Evolutionary conservation across 2,113 vertebrate genomes (phyloP).

Genomic region (Arizona elegans): DNA sequence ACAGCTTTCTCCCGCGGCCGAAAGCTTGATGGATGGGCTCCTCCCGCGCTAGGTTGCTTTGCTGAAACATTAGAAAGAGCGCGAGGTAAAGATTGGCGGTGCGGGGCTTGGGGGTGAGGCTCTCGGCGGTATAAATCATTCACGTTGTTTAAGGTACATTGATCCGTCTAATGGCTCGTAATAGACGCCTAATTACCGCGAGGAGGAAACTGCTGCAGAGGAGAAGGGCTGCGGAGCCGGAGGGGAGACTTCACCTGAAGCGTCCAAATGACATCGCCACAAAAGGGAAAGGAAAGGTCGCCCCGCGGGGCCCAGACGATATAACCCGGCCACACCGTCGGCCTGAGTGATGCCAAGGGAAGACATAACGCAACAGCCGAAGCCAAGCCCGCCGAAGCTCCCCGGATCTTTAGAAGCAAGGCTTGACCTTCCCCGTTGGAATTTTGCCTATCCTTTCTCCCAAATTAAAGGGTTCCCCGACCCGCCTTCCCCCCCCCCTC

Average conservation of each 20-base stretch:
- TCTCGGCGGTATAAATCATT: constrained; percentile 89
- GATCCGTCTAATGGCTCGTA: constrained; percentile 99
- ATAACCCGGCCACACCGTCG: not conserved
- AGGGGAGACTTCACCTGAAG: constrained; percentile 62
- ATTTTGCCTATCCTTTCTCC: not conserved
- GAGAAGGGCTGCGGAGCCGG: constrained; percentile 64
- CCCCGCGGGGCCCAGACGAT: not conserved
- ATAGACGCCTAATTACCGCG: constrained; percentile 94
- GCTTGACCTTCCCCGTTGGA: not conserved
- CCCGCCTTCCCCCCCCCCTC: fast-evolving
- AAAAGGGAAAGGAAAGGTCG: not conserved
- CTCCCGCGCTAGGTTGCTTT: constrained; percentile 53
- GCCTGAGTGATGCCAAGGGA: not conserved
- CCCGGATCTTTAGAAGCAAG: not conserved
- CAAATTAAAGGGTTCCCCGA: not conserved
- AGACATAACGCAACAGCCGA: not conserved
- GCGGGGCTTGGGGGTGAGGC: constrained; percentile 14
- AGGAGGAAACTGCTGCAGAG: constrained; percentile 67
- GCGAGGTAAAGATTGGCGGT: constrained; percentile 69
- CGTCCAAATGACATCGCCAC: constrained; percentile 49
- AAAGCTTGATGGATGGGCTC: constrained; percentile 77
- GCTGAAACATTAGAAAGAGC: constrained; percentile 75
- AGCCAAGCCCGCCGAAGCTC: not conserved
- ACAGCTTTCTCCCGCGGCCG: constrained; percentile 78
- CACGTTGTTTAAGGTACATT: constrained; percentile 99